Conservation (phyloP, 1,140 invertebrate genomes). For the Ostrea denselamellosa region DNA sequence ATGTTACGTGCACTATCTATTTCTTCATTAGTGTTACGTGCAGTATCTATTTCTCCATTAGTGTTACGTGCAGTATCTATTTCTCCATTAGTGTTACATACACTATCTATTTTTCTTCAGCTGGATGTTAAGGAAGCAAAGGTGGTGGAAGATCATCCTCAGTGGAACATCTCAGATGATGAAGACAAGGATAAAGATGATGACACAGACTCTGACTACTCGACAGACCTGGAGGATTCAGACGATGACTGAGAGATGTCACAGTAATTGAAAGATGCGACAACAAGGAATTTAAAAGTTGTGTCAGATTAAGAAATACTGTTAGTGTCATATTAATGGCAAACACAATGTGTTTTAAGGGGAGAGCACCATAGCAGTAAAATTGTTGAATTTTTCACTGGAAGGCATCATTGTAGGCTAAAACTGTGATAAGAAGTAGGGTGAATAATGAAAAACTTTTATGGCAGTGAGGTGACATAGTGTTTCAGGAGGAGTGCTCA, state of each 20-base stretch:
- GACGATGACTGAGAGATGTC: slow-evolving; percentile 48
- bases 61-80: too few relatives aligned
- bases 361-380: not conserved
- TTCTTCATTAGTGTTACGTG: too few relatives aligned
- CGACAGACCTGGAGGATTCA: slow-evolving; percentile 71
- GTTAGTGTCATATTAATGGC: not conserved
- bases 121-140: slow-evolving; percentile 97
- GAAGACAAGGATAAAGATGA: slow-evolving; percentile 85
- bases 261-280: not conserved
- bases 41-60: too few relatives aligned
- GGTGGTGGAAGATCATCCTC: slow-evolving; percentile 93
- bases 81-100: too few relatives aligned
- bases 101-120: slow-evolving; percentile 76
- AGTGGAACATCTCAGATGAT: slow-evolving; percentile 97
- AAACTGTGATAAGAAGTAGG: too few relatives aligned
- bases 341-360: not conserved
- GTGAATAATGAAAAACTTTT: too few relatives aligned
- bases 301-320: not conserved
- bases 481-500: too few relatives aligned
- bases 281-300: not conserved
- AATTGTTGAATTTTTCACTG: not conserved
- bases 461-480: too few relatives aligned
- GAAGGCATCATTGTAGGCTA: too few relatives aligned
- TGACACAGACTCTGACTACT: slow-evolving; percentile 74
- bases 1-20: not conserved